phyloP scores from a whole-genome alignment of 2,797 vertebrate species.

The Silurus lanzhouensis region DNA sequence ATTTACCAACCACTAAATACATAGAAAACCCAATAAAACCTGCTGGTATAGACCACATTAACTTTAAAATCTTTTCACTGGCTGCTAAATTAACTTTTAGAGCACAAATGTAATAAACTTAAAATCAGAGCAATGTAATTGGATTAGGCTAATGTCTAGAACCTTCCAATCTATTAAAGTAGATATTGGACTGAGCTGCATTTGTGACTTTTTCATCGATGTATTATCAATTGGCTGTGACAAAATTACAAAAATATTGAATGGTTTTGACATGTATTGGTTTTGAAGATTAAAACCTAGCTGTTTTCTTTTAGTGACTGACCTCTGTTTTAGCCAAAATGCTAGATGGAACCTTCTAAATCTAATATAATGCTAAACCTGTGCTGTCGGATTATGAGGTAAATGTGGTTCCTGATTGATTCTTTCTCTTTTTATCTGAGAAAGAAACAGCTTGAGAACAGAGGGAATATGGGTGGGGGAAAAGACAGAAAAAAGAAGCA shows the following conservation, averaged over 20 bases:
- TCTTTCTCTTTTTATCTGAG: neutral
- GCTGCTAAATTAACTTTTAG: too few relatives aligned
- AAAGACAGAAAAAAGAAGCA: constrained; percentile 9
- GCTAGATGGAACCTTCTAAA: neutral
- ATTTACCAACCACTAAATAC: too few relatives aligned
- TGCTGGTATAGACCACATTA: too few relatives aligned
- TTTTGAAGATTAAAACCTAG: neutral
- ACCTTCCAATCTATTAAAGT: neutral
- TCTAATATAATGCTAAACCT: neutral
- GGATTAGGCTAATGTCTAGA: neutral
- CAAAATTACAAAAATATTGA: neutral
- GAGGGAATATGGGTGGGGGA: constrained; percentile 32
- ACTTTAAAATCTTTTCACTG: too few relatives aligned
- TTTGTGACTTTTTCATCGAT: neutral
- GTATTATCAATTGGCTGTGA: too few relatives aligned
- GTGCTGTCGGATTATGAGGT: neutral
- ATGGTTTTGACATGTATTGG: neutral
- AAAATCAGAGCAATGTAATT: neutral
- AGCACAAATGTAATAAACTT: too few relatives aligned
- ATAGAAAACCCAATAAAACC: too few relatives aligned
- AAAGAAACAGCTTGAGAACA: constrained; percentile 22
- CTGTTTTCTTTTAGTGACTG: neutral
- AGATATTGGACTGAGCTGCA: neutral
- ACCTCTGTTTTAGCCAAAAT: neutral
- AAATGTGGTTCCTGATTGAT: neutral